Evolutionary conservation across 2,888 invertebrate genomes (phyloP).

Genomic region (Salpingus planirostris): DNA sequence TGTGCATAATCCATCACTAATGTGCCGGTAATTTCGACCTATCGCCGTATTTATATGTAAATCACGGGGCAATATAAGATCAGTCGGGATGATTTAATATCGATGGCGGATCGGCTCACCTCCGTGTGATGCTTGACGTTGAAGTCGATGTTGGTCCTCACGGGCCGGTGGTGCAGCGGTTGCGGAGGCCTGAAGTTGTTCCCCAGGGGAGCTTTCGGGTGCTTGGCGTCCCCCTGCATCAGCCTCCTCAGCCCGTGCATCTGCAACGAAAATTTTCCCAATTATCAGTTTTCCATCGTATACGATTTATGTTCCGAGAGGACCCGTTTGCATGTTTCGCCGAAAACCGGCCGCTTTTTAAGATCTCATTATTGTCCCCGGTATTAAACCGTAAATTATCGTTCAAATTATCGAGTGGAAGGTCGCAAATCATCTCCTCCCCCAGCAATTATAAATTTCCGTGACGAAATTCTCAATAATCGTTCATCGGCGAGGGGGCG

Average conservation of each 20-base stretch:
- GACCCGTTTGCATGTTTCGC: too few species aligned
- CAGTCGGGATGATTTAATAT: constrained; percentile 4
- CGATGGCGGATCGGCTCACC: constrained; percentile 24
- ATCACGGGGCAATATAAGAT: constrained; percentile 12
- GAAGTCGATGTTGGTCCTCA: constrained; percentile 96
- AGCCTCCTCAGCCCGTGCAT: constrained; percentile 72
- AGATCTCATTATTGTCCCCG: too few species aligned
- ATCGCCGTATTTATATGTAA: constrained; percentile 18
- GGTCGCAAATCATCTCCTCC: too few species aligned
- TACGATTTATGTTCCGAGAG: too few species aligned
- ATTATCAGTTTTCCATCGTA: too few species aligned
- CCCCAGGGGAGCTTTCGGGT: constrained; percentile 83
- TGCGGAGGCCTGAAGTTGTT: constrained; percentile 94
- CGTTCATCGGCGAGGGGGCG: too few species aligned
- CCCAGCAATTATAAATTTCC: constrained; percentile 8
- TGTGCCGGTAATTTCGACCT: constrained; percentile 26
- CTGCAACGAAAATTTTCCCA: constrained; percentile 49
- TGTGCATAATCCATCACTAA: constrained; percentile 20
- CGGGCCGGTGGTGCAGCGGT: constrained; percentile 85
- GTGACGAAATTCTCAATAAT: constrained; percentile 6
- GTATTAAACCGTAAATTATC: too few species aligned
- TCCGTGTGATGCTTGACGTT: constrained; percentile 63
- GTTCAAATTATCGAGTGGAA: too few species aligned
- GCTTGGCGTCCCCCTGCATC: constrained; percentile 81
- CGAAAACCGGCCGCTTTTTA: too few species aligned